These are phyloP conservation scores for Gonatopus flavifemur DNA, from an alignment of 1,140 invertebrate species.

Conservation along the genomic window DNA sequence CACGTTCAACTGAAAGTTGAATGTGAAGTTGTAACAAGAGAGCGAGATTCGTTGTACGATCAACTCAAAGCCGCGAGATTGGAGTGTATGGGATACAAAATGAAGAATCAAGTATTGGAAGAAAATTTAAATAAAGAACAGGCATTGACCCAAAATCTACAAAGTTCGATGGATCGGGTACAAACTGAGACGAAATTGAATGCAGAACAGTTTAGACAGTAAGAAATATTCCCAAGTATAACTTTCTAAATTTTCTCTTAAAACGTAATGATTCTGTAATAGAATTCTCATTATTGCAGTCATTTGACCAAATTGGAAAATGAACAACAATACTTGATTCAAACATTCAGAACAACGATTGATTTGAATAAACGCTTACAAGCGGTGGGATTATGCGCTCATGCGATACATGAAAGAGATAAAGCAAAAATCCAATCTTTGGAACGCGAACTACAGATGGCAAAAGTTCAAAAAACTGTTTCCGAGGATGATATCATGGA, in stretches of 20 bases:
- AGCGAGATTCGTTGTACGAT: slow-evolving; percentile 33
- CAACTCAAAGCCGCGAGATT: slow-evolving; percentile 29
- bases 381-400: slow-evolving; percentile 31
- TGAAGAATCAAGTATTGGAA: slow-evolving; percentile 28
- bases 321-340: slow-evolving; percentile 38
- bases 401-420: slow-evolving; percentile 32
- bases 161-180: too few relatives aligned
- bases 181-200: too few relatives aligned
- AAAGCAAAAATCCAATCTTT: slow-evolving; percentile 27
- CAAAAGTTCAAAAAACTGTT: too few relatives aligned
- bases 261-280: slow-evolving; percentile 1
- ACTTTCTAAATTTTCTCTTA: too few relatives aligned
- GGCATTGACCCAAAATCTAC: slow-evolving; percentile 15
- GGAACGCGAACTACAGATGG: slow-evolving; percentile 9
- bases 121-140: slow-evolving; percentile 17
- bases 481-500: too few relatives aligned
- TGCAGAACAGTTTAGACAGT: too few relatives aligned
- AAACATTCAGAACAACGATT: slow-evolving; percentile 29
- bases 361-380: slow-evolving; percentile 42
- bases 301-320: slow-evolving; percentile 40
- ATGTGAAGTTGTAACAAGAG: slow-evolving; percentile 30
- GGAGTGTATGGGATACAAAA: slow-evolving; percentile 34
- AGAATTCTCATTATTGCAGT: slow-evolving; percentile 23
- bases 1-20: slow-evolving; percentile 33
- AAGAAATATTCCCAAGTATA: too few relatives aligned